phyloP scores from a whole-genome alignment of 2,888 invertebrate species.

The Sylvicola cinctus region DNA sequence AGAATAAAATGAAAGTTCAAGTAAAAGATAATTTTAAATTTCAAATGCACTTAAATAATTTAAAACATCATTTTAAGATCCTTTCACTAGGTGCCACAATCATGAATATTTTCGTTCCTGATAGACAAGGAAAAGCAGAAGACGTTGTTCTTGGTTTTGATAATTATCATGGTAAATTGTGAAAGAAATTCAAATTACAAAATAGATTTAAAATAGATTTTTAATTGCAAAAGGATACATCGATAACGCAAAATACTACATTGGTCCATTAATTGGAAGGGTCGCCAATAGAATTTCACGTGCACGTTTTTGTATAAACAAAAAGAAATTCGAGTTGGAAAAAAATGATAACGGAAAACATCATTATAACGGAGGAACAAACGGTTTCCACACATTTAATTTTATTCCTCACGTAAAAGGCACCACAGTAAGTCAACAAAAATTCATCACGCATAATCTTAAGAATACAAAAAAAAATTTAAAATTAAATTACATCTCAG shows the following conservation, averaged over 20 bases:
- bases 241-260: neutral
- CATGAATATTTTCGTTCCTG: slow-evolving; percentile 1
- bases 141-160: slow-evolving; percentile 3
- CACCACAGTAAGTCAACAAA: neutral
- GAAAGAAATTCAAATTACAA: too few species aligned
- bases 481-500: neutral
- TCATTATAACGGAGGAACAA: neutral
- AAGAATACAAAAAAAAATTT: neutral
- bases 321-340: neutral
- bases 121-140: neutral
- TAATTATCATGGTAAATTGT: neutral
- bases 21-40: too few species aligned
- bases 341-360: neutral
- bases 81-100: slow-evolving; percentile 3
- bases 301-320: neutral
- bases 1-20: neutral
- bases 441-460: neutral
- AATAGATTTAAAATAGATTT: too few species aligned
- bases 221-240: too few species aligned
- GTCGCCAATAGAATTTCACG: neutral
- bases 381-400: slow-evolving; percentile 4
- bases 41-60: too few species aligned
- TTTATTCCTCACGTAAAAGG: slow-evolving; percentile 2
- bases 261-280: slow-evolving; percentile 2
- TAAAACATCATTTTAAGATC: neutral